A percentile compares a stretch with the other conserved stretches of the same genome.
These are phyloP conservation scores for Epinephelus fuscoguttatus DNA, from an alignment of 2,113 vertebrate genomes.

Conservation along the genomic window DNA sequence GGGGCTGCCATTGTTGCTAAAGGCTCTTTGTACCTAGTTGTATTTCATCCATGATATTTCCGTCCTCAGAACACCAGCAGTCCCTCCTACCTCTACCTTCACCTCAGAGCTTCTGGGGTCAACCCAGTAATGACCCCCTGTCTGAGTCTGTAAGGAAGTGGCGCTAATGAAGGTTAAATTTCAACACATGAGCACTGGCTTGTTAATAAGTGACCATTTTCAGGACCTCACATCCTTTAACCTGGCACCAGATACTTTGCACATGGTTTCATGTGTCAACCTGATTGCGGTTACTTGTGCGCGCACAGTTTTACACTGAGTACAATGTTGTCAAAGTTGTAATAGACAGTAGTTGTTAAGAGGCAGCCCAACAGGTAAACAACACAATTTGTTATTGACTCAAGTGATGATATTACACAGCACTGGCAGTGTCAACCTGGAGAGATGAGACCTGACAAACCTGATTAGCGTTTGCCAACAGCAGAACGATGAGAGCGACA, in stretches of 20 bases:
- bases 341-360: background rate
- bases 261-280: conserved; percentile 69
- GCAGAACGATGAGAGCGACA: background rate
- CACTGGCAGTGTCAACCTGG: background rate
- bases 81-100: conserved; percentile 10
- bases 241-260: conserved; percentile 42
- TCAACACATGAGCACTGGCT: conserved; percentile 53
- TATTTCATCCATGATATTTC: background rate
- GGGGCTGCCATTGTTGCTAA: too few species aligned
- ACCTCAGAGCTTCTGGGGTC: conserved; percentile 8
- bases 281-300: background rate
- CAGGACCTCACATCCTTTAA: conserved; percentile 27
- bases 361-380: background rate
- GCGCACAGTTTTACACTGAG: background rate
- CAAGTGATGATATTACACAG: background rate
- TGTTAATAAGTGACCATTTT: conserved; percentile 77
- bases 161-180: conserved; percentile 64
- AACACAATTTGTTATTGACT: background rate
- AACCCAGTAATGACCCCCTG: conserved; percentile 12
- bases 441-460: conserved; percentile 10
- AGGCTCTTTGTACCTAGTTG: background rate
- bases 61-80: background rate
- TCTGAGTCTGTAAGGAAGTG: conserved; percentile 25
- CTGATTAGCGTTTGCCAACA: background rate
- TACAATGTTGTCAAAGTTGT: conserved; percentile 3